phyloP scores from a whole-genome alignment of 2,113 vertebrate genomes.

The Scophthalmus maximus region DNA sequence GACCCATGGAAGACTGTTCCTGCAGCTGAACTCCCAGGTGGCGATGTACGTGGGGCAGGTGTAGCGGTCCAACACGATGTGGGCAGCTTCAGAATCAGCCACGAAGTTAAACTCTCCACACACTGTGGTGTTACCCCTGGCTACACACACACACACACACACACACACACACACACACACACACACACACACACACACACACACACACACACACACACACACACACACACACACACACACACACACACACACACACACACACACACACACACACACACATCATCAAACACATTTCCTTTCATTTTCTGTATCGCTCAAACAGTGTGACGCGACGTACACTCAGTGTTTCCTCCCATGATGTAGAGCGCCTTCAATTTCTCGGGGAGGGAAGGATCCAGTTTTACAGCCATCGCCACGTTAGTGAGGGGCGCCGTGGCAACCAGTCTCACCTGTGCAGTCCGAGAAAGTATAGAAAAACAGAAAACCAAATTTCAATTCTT shows the following conservation, averaged over 20 bases:
- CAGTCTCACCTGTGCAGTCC: constrained; percentile 65
- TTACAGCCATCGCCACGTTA: constrained; percentile 82
- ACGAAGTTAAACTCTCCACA: constrained; percentile 85
- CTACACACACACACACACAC: constrained; percentile 41
- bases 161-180: neutral
- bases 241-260: too few species aligned
- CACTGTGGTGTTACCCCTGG: constrained; percentile 77
- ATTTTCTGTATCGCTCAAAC: too few species aligned
- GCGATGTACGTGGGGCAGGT: constrained; percentile 82
- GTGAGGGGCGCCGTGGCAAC: constrained; percentile 79
- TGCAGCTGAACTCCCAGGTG: constrained; percentile 83
- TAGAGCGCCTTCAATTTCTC: constrained; percentile 78
- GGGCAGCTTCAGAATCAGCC: constrained; percentile 82
- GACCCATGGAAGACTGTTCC: constrained; percentile 78
- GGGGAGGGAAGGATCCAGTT: constrained; percentile 77
- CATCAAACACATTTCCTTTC: too few species aligned
- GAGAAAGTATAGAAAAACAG: neutral
- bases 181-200: too few species aligned
- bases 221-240: too few species aligned
- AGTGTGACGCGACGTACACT: constrained; percentile 70
- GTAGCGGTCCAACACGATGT: constrained; percentile 80
- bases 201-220: too few species aligned
- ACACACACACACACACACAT: too few species aligned
- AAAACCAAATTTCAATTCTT: neutral
- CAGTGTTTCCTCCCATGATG: constrained; percentile 85